A percentile compares a stretch with the other conserved stretches of the same genome.
Conservation (phyloP, 2,888 invertebrate species). For the Xylophagus ater region DNA sequence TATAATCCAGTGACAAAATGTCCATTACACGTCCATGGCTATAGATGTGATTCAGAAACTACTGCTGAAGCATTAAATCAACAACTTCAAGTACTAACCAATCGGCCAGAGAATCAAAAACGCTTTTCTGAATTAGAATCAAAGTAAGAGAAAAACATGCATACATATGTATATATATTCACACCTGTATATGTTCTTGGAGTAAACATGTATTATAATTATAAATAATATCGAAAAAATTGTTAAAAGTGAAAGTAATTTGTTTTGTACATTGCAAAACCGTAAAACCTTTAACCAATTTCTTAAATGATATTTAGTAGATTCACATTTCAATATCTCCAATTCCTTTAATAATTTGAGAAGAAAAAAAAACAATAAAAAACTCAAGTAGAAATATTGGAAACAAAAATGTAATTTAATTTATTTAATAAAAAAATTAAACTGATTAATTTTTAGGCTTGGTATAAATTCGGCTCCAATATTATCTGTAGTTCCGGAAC, state of each 20-base stretch:
- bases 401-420: too few species aligned
- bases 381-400: too few species aligned
- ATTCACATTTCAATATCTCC: too few species aligned
- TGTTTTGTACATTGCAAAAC: too few species aligned
- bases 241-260: conserved; percentile 8
- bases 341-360: too few species aligned
- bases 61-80: conserved; percentile 80
- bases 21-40: conserved; percentile 92
- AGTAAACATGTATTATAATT: conserved; percentile 24
- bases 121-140: conserved; percentile 71
- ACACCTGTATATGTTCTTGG: too few species aligned
- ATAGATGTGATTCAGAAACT: conserved; percentile 84
- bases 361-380: too few species aligned
- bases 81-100: conserved; percentile 71
- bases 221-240: conserved; percentile 9
- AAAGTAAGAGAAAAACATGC: too few species aligned
- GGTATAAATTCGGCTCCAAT: conserved; percentile 13
- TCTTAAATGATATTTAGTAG: too few species aligned
- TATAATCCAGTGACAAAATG: conserved; percentile 91
- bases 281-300: too few species aligned
- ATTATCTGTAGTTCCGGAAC: conserved; percentile 16
- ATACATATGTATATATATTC: too few species aligned
- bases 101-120: conserved; percentile 75
- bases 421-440: too few species aligned
- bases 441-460: conserved; percentile 19